Evolutionary conservation across 1,140 invertebrate species (phyloP), one percentile per base, ranked within the genome.

Genomic region (Drosophila pruinosa): DNA sequence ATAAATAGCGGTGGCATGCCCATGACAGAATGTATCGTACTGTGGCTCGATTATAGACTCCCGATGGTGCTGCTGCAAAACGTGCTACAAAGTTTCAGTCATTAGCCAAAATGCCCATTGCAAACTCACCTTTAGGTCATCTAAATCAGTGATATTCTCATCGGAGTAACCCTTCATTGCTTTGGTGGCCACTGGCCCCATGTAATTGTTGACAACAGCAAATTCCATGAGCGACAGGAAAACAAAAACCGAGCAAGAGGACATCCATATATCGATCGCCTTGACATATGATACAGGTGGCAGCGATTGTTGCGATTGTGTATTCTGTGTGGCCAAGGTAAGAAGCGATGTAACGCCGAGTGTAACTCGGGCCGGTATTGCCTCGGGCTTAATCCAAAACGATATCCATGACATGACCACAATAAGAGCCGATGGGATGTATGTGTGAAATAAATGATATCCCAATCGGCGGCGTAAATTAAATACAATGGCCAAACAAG

Each of bases 371-470:
- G 90, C 90, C 5, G 96, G 96, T 79, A 97, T 97, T 2, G 96
- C 96, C 91, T 97, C 96, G 1, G 96, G 96, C 91, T 97, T 97
- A 69, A 98, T 97, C 97, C 97, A 98, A 91, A 98, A 98, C 4
- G 96, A 97, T 75, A 97, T 97, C 96, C 96, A 97, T 7, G 96
- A 97, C 96, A 97, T 97, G 64, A 97, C 96, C 39, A 97, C 97
- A 90, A 97, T 97, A 45, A 97, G 92, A 0, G 96, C 96, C 8
- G 96, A 97, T 2, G 97, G 97, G 79, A 97, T 97, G 92, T 97
- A 98, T 0, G 97, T 97, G 92, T 97, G 97, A 81, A 98, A 97
- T 12, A 97, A 92, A 91, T 97, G 96, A 92, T 97, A 97, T 6
- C 96, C 96, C 15, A 97, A 92, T n/a, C 96, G 93, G 22, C 96